These are phyloP conservation scores for Acanthosepion esculentum DNA, from an alignment of 2,888 invertebrate genomes.

Conservation along the genomic window DNA sequence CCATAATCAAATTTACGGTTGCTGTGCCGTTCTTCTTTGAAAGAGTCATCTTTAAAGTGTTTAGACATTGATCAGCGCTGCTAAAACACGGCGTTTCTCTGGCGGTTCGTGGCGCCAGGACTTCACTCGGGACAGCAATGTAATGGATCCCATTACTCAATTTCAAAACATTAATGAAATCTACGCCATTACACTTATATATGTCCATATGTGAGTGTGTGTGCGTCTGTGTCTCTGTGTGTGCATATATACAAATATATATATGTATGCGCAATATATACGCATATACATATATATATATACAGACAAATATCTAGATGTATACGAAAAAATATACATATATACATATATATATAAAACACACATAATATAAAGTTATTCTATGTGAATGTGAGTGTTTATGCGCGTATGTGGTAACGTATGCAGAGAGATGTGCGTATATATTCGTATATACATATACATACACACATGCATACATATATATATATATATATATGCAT, in stretches of 20 bases:
- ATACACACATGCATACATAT: neutral
- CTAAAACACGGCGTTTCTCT: neutral
- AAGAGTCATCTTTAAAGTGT: neutral
- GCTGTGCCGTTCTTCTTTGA: neutral
- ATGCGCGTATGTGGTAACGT: too few species aligned
- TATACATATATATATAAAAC: too few species aligned
- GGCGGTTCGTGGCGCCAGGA: conserved; percentile 13
- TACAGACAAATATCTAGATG: too few species aligned
- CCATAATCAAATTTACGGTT: neutral
- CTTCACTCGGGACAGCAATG: neutral
- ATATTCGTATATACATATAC: too few species aligned
- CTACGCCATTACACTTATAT: neutral
- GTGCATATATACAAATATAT: neutral
- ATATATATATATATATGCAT: too few species aligned
- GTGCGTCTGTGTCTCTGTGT: neutral
- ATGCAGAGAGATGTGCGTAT: too few species aligned
- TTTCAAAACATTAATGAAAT: conserved; percentile 3
- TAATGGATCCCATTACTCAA: neutral
- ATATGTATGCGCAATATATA: too few species aligned
- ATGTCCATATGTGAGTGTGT: neutral
- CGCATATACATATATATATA: too few species aligned
- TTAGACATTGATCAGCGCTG: neutral
- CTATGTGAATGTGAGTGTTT: too few species aligned
- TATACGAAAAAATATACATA: too few species aligned
- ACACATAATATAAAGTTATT: too few species aligned